Conservation (phyloP, 2,797 vertebrate genomes). For the Cheirogaleus major region DNA sequence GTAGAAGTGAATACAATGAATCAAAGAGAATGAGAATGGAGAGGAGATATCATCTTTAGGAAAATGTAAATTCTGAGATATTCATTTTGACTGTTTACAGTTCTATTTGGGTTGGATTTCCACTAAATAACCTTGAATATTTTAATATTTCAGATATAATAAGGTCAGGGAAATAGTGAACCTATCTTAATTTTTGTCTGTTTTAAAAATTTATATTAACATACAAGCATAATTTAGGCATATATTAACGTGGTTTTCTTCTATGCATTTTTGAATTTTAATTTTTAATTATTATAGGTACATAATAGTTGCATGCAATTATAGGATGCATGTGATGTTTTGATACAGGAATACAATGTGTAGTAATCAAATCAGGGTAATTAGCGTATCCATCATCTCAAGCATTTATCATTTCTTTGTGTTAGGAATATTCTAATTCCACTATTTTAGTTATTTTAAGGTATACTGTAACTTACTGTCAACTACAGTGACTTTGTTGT, state of each 20-base stretch:
- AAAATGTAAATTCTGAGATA: slow-evolving; percentile 24
- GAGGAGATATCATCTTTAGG: neutral
- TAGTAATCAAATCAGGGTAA: neutral
- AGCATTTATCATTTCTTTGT: neutral
- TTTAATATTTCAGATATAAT: neutral
- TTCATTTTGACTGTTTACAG: neutral
- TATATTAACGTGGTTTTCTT: neutral
- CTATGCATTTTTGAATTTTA: neutral
- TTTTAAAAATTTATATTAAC: neutral
- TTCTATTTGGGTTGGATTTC: neutral
- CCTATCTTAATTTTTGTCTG: neutral
- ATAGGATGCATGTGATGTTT: neutral
- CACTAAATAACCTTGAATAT: neutral
- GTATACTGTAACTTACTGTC: neutral
- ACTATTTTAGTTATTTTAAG: too few relatives aligned
- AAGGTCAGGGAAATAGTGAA: neutral
- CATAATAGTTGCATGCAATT: neutral
- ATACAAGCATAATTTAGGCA: neutral
- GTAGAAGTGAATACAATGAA: neutral
- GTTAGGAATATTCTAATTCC: neutral
- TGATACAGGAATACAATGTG: neutral
- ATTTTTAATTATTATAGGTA: neutral
- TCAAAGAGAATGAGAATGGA: neutral
- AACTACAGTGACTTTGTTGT: neutral
- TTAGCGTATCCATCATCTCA: neutral